phyloP scores from a whole-genome alignment of 1,140 invertebrate species.

The Akabosia matsudoensis region DNA sequence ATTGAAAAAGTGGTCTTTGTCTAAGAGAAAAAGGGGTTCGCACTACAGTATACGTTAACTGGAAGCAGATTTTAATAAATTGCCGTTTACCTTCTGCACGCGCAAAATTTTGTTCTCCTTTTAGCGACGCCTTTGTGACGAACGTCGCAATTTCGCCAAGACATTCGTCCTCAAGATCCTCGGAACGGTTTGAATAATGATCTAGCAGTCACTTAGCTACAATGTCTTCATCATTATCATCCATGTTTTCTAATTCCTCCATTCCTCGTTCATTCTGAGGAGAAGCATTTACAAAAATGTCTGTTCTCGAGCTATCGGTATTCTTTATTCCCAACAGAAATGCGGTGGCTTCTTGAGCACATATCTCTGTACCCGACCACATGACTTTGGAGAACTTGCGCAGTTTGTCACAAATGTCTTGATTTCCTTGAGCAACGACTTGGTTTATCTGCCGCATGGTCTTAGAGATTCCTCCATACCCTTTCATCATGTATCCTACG shows the following conservation, averaged over 20 bases:
- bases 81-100: too few relatives aligned
- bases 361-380: constrained; percentile 47
- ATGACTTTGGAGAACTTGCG: constrained; percentile 46
- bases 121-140: too few relatives aligned
- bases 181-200: constrained; percentile 29
- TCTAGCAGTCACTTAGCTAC: constrained; percentile 5
- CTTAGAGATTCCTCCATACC: constrained; percentile 37
- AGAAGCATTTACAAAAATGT: constrained; percentile 35
- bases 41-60: too few relatives aligned
- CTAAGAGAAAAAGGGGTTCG: too few relatives aligned
- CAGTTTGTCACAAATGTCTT: constrained; percentile 43
- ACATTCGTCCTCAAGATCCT: constrained; percentile 21
- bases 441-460: constrained; percentile 30
- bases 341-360: constrained; percentile 49
- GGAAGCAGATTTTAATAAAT: too few relatives aligned
- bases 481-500: constrained; percentile 43
- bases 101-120: too few relatives aligned
- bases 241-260: constrained; percentile 29
- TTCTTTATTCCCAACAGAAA: constrained; percentile 43
- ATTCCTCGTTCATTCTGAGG: constrained; percentile 25
- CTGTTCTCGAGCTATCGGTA: constrained; percentile 33
- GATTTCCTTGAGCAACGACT: neutral
- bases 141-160: constrained; percentile 26
- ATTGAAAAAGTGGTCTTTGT: too few relatives aligned
- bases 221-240: constrained; percentile 30